Evolutionary conservation across 2,797 vertebrate genomes (phyloP).

Genomic region (Peromyscus attwateri): DNA sequence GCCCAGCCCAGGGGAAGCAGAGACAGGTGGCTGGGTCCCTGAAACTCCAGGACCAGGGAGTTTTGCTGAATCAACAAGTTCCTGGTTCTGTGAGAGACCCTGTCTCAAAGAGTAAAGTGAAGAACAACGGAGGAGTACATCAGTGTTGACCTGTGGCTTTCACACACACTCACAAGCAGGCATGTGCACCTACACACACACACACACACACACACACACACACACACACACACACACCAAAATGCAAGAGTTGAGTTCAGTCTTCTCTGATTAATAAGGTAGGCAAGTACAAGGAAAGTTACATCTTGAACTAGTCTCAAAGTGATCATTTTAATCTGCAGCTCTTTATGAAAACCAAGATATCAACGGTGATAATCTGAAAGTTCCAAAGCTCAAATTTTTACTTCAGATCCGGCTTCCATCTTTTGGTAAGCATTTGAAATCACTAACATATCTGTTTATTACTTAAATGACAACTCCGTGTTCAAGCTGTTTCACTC

Average conservation of each 20-base stretch:
- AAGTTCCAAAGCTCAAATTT: conserved; percentile 21
- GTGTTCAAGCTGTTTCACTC: background rate
- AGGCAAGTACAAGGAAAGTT: background rate
- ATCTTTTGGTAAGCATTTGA: conserved; percentile 16
- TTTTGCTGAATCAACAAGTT: background rate
- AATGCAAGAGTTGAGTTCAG: background rate
- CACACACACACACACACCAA: background rate
- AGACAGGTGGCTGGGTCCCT: background rate
- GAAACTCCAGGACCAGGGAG: background rate
- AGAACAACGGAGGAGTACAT: background rate
- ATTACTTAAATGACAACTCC: conserved; percentile 1
- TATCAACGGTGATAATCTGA: background rate
- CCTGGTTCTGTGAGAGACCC: background rate
- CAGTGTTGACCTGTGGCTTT: background rate
- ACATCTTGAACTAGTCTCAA: background rate
- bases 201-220: background rate
- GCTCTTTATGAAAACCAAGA: background rate
- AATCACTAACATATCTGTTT: background rate
- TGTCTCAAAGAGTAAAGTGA: background rate
- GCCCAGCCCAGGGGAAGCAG: background rate
- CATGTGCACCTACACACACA: background rate
- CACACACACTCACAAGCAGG: background rate
- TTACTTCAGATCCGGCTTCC: background rate
- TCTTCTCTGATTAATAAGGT: background rate
- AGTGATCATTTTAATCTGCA: background rate